These are phyloP conservation scores for Oreotragus oreotragus DNA, from an alignment of 2,113 vertebrate genomes.

Conservation along the genomic window DNA sequence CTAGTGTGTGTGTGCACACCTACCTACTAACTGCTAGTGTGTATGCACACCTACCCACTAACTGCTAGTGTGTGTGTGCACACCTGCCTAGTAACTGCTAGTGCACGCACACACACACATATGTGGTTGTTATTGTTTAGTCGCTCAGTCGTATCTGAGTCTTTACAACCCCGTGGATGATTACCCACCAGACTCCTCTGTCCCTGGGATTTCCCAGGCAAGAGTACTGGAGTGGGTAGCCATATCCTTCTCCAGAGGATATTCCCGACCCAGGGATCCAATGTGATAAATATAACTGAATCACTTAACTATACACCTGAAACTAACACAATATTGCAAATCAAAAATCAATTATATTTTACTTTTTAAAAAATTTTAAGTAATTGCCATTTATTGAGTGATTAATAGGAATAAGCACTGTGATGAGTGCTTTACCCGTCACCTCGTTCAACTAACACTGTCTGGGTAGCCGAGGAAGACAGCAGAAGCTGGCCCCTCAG, in stretches of 20 bases:
- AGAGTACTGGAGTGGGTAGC: neutral
- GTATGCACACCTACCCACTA: no score
- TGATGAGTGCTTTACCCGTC: neutral
- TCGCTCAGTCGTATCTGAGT: neutral
- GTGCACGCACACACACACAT: neutral
- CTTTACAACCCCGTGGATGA: neutral
- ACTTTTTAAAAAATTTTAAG: neutral
- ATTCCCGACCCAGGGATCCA: neutral
- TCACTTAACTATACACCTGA: neutral
- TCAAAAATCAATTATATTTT: neutral
- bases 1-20: neutral
- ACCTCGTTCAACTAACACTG: neutral
- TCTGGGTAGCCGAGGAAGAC: neutral
- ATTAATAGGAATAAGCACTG: neutral
- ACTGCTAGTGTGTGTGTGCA: fast-evolving
- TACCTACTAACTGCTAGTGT: neutral
- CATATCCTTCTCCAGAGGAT: neutral
- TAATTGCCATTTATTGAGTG: no score
- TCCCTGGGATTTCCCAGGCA: neutral
- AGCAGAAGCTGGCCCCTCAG: fast-evolving
- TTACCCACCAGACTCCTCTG: neutral
- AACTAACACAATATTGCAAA: neutral
- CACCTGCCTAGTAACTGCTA: neutral
- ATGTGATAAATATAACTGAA: neutral
- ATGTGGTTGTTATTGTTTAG: neutral